Conservation (phyloP, 92 coral and sea anemone genomes). For the Phenganax subtilis region DNA sequence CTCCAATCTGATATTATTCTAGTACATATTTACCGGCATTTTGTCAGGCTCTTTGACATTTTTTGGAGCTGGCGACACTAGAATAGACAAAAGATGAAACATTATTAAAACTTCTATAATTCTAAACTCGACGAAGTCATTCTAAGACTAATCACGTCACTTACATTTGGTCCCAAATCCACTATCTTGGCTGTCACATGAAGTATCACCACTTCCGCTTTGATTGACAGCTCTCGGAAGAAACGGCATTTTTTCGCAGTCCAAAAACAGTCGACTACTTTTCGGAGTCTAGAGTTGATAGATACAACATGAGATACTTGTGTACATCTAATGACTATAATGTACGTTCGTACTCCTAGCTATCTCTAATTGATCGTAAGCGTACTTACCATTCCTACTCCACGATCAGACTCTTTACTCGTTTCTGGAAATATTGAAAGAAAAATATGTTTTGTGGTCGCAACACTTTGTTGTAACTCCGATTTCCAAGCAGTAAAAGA, state of each 20-base stretch:
- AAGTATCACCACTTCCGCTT: constrained; percentile 18
- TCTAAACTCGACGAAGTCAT: not conserved
- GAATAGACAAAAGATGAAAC: not conserved
- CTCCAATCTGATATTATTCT: not conserved
- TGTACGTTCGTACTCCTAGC: not conserved
- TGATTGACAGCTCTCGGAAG: constrained; percentile 10
- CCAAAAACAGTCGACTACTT: constrained; percentile 29
- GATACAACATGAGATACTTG: not conserved
- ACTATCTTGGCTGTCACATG: constrained; percentile 41
- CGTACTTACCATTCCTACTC: constrained; percentile 33
- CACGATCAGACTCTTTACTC: constrained; percentile 40
- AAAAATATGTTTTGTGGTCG: not conserved
- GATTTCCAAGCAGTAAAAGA: not conserved
- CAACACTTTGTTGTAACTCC: not conserved
- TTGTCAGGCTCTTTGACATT: not conserved
- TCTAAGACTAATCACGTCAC: not conserved
- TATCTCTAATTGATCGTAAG: not conserved
- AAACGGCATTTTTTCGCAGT: constrained; percentile 31
- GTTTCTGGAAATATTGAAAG: constrained; percentile 14
- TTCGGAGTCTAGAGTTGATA: constrained; percentile 21
- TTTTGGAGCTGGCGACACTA: not conserved
- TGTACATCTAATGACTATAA: not conserved
- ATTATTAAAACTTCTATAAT: not conserved
- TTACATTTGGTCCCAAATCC: constrained; percentile 8
- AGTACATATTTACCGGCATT: not conserved